Evolutionary conservation across 2,797 vertebrate genomes (phyloP), one percentile per base, ranked within the genome.

Genomic region (Scarus forsteni): DNA sequence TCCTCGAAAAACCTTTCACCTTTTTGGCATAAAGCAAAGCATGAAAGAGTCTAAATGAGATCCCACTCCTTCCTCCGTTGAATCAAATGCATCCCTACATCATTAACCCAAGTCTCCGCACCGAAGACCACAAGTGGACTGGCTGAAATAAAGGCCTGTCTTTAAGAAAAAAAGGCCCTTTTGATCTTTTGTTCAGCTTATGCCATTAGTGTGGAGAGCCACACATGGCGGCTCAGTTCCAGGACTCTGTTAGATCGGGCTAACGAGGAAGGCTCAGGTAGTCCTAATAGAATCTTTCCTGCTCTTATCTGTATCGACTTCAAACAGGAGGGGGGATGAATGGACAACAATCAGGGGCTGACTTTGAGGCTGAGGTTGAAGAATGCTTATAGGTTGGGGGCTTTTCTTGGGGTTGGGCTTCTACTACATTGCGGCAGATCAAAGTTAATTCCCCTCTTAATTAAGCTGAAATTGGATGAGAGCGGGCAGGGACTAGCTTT

Each of bases 361-460:
- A 84, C 67, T 87, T 80, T 65, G 68, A 81, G 79, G 70, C 58
- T 60, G 77, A 88, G 66, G 79, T 48, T 84, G 79, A 87, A 84
- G 84, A 83, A 84, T 84, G 74, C 64, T 88, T 86, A 71, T 66
- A 55, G 72, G 69, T 70, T 80, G 46, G 68, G 49, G 65, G 65
- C 57, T 78, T 81, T 83, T 82, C 70, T 78, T 60, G 64, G 56
- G 69, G 60, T 71, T 62, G 75, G 77, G 54, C 70, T 40, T 66
- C 61, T 60, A 62, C 76, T 56, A 80, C 66, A 63, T 78, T 67
- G 85, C 58, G 10, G 77, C 77, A 85, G 89, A 90, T 85, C 86
- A 89, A 90, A 92, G 87, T 91, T 85, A 88, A 92, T 90, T 91
- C 88, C 77, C 84, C 77, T 87, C 83, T 88, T 93, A 92, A 93